Conservation (phyloP, 2,113 vertebrate species). For the Psittacus erithacus region DNA sequence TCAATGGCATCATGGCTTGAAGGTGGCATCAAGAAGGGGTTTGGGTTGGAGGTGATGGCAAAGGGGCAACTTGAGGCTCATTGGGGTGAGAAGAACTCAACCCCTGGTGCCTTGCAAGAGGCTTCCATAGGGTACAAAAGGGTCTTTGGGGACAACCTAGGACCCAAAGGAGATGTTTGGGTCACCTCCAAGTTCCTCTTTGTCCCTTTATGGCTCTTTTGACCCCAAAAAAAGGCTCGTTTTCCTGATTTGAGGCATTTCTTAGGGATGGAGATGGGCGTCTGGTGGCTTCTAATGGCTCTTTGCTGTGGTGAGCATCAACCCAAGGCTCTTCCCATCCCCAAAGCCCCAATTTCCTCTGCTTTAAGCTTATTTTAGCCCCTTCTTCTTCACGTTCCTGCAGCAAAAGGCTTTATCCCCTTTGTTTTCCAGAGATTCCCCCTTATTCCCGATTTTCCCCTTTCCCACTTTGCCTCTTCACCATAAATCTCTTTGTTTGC, state of each 20-base stretch:
- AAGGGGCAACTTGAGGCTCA: fast-evolving
- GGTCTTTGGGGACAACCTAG: background rate
- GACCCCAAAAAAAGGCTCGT: fast-evolving
- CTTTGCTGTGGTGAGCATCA: background rate
- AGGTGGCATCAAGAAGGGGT: background rate
- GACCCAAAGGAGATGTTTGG: too few species aligned
- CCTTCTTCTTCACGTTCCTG: too few species aligned
- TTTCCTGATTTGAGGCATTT: background rate
- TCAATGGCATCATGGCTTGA: too few species aligned
- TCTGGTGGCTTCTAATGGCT: background rate
- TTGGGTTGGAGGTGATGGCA: background rate
- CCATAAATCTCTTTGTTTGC: background rate
- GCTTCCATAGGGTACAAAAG: background rate
- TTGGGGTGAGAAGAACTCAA: background rate
- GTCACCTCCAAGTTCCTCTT: background rate
- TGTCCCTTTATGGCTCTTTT: background rate
- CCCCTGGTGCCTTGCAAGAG: background rate
- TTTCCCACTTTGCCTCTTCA: background rate
- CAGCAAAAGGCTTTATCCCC: too few species aligned
- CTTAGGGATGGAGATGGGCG: background rate
- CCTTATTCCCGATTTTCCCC: background rate
- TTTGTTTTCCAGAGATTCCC: background rate
- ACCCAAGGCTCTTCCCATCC: fast-evolving
- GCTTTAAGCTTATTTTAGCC: background rate
- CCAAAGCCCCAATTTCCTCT: background rate